Evolutionary conservation across 1,140 invertebrate species (phyloP), one percentile per base, ranked within the genome.

Genomic region (Idris sp.): DNA sequence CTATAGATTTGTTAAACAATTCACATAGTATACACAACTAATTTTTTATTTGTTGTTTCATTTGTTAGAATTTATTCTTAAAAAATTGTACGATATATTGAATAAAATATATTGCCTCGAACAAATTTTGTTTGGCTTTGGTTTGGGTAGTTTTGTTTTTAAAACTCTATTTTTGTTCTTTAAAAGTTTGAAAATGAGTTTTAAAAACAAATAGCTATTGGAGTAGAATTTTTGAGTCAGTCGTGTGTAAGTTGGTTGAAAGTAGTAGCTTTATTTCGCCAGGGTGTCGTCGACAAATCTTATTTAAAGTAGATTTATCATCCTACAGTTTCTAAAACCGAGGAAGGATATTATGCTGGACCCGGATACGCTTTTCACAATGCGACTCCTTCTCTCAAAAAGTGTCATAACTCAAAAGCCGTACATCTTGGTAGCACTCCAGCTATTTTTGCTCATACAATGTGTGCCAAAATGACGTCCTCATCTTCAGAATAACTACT

Each of bases 391-490:
- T 73, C 76, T 79, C 82, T 82, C 82, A 83, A 83, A 83, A 83
- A 82, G 81, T 82, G 77, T 83, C 82, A 81, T 83, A 83, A 83
- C 76, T 83, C 81, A 83, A 83, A 82, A 81, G 77, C 80, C 75
- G 79, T 79, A 81, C 82, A 77, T 77, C 79, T 81, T 81, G 78
- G 71, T 74, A 68, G 77, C 76, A 79, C 81, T 82, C 79, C 75
- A 80, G 80, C 72, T 61, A 64, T 64, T 40, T 73, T 78, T 71
- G 59, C 68, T 48, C 77, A 69, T 79, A 76, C 79, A 82, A 77
- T 79, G 80, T 78, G 77, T 82, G 81, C 82, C 79, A 82, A 77
- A 82, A 83, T 79, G 68, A 76, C 74, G 59, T 56, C 49, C 67
- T 77, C 61, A 56, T 69, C 69, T 65, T 59, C 7, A 62, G 61